Evolutionary conservation across 2,888 invertebrate species (phyloP).

Genomic region (Caenorhabditis zanzibari): DNA sequence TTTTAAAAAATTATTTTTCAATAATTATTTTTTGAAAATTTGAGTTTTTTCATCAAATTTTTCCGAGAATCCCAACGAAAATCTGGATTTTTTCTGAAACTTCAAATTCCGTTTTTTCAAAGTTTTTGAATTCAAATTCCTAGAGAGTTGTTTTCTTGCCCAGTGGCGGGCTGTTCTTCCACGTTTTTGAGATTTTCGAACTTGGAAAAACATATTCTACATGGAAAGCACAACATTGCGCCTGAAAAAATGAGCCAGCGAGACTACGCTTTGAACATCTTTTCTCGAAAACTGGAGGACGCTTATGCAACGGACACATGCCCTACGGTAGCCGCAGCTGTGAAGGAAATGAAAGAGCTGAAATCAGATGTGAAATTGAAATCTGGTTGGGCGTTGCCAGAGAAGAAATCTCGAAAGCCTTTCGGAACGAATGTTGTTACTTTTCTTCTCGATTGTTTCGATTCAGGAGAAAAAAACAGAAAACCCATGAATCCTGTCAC

Average conservation of each 20-base stretch:
- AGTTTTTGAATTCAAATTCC: no score
- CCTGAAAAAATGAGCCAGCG: background rate
- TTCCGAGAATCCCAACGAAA: no score
- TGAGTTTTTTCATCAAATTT: no score
- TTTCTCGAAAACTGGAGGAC: background rate
- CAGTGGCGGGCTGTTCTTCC: background rate
- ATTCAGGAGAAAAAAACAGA: background rate
- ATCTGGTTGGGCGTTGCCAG: background rate
- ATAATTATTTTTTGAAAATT: no score
- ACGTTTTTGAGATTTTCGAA: background rate
- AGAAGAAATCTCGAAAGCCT: background rate
- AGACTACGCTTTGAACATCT: conserved; percentile 4
- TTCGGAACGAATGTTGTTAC: background rate
- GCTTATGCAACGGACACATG: background rate
- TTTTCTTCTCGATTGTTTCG: background rate
- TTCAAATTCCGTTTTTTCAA: no score
- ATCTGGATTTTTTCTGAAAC: no score
- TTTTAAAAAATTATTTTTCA: no score
- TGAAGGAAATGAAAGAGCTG: background rate
- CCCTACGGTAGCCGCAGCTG: background rate
- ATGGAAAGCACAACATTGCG: background rate
- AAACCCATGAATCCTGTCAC: background rate
- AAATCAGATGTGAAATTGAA: background rate
- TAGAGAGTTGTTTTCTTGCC: background rate
- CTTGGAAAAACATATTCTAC: background rate